Conservation (phyloP, 1,140 invertebrate species). For the Asobara japonica region DNA sequence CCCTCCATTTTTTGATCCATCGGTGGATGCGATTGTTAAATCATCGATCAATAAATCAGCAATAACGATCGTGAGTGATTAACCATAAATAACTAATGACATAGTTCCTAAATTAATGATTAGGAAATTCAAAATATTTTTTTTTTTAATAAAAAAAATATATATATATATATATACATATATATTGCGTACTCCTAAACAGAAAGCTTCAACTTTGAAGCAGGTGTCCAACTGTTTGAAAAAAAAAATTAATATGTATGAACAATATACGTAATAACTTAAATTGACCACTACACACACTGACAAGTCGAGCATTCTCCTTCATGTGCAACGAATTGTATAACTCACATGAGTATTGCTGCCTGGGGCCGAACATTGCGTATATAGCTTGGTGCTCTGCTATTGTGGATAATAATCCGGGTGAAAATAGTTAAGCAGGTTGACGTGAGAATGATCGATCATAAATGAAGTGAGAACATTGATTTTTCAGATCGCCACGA, state of each 20-base stretch:
- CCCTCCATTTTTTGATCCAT: too few relatives aligned
- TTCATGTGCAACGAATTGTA: background rate
- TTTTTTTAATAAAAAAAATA: too few relatives aligned
- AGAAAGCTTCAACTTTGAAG: too few relatives aligned
- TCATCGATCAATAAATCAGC: too few relatives aligned
- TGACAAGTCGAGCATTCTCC: conserved; percentile 46
- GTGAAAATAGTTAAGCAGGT: background rate
- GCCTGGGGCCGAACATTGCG: conserved; percentile 49
- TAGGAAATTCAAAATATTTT: too few relatives aligned
- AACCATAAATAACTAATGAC: too few relatives aligned
- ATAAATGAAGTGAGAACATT: conserved; percentile 22
- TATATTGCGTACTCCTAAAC: too few relatives aligned
- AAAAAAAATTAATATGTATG: conserved; percentile 18
- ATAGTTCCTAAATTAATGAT: too few relatives aligned
- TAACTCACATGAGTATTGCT: conserved; percentile 43
- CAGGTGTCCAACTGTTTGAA: too few relatives aligned
- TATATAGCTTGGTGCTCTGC: conserved; percentile 29
- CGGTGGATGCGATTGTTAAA: too few relatives aligned
- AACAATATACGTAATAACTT: conserved; percentile 55
- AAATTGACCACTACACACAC: conserved; percentile 64
- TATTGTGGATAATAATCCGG: background rate
- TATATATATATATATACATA: too few relatives aligned
- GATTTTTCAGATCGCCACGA: conserved; percentile 57
- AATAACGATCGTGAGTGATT: too few relatives aligned
- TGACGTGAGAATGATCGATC: background rate